phyloP scores from a whole-genome alignment of 2,888 invertebrate species.

The Prosopocoilus inquinatus region DNA sequence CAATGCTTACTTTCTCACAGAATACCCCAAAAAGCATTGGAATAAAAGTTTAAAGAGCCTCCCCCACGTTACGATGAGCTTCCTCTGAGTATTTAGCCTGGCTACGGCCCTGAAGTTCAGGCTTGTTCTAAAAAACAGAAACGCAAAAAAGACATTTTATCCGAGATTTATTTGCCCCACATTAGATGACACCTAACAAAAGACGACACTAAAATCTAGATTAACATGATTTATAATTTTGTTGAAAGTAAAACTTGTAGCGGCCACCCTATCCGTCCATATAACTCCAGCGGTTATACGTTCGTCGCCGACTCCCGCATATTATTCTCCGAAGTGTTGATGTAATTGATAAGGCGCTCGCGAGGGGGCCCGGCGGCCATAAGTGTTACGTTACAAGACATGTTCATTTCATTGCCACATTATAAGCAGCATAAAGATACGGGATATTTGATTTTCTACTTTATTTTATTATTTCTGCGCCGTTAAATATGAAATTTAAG shows the following conservation, averaged over 20 bases:
- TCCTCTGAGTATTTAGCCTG: too few species aligned
- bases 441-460: constrained; percentile 16
- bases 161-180: too few species aligned
- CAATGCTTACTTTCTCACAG: too few species aligned
- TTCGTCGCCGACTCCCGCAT: neutral
- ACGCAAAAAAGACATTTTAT: too few species aligned
- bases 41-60: too few species aligned
- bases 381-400: constrained; percentile 30
- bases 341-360: constrained; percentile 29
- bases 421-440: constrained; percentile 9
- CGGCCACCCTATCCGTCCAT: neutral
- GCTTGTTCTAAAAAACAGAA: too few species aligned
- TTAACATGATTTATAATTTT: too few species aligned
- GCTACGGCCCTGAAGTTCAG: too few species aligned
- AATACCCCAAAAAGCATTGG: too few species aligned
- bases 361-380: constrained; percentile 20
- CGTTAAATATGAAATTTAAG: constrained; percentile 13
- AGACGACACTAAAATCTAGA: too few species aligned
- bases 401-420: constrained; percentile 24
- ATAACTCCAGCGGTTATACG: neutral
- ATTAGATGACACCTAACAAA: too few species aligned
- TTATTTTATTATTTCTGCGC: constrained; percentile 12
- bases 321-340: constrained; percentile 24
- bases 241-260: neutral
- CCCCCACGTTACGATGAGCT: too few species aligned